Base-by-base conservation (phyloP, 2,888 invertebrate genomes). In the Zelleria hepariella region DNA sequence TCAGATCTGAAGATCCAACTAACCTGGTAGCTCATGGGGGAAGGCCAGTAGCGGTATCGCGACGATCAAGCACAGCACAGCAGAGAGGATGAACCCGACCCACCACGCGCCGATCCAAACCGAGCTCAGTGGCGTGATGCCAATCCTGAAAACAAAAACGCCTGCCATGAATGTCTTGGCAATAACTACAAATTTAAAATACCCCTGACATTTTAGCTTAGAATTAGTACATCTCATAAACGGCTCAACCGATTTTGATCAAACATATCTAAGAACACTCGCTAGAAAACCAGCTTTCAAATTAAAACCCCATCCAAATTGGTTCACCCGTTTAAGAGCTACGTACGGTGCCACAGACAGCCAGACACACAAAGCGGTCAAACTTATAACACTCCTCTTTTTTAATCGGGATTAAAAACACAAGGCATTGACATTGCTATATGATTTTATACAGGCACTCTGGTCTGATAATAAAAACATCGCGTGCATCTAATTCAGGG, bases 81-180 rank as follows among this genome's bases (percentile, higher is more conserved):
- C 93, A 0, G 93, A 92, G 8, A 93, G 83, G 27, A 95, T 86
- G 74, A 95, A 95, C 1, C 95, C 95, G 57, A 95, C 89, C 95
- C 95, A 96, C 95, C 95, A 96, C 24, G 95, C 95, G 23, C 96
- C 96, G 58, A 96, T 92, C 95, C 95, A 96, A 8, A 93, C 91
- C 25, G 93, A 93, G 70, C 93, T 94, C 60, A 90, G 84, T 0
- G 93, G 91, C 6, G 93, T 93, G 62, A 94, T 81, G 4, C 93
- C 92, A 62, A 93, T 79, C 65, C 94, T 94, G 80, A n/a, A 75
- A 42, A n/a, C n/a, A n/a, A 10, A 42, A 42, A 42, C 15, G 32
- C 32, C 32, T 42, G 6, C 32, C 32, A 15, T 42, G 2, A 10
- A 42, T 42, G 15, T 42, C 2, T 0, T 1, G 15, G 32, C 32